Conservation (phyloP, 2,888 invertebrate species). For the Myopa testacea region DNA sequence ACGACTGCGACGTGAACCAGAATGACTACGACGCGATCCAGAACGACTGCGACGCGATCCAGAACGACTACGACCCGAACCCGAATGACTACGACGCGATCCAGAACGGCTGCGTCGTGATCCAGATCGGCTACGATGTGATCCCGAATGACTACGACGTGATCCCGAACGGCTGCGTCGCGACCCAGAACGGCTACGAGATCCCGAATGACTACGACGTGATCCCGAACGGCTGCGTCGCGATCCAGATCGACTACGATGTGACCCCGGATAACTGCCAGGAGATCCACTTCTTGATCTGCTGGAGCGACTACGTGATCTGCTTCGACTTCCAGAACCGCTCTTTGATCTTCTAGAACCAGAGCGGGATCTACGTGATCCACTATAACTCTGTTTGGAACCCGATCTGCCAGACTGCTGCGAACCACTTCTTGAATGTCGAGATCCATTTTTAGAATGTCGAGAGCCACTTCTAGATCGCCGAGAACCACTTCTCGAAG, state of each 20-base stretch:
- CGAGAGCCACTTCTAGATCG: conserved; percentile 51
- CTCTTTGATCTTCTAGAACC: conserved; percentile 46
- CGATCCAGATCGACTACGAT: conserved; percentile 44
- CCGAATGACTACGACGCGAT: conserved; percentile 51
- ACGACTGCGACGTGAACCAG: conserved; percentile 53
- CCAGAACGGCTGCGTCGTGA: conserved; percentile 48
- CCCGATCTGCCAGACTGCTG: conserved; percentile 44
- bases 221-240: conserved; percentile 45
- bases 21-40: conserved; percentile 45
- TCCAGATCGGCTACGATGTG: conserved; percentile 50
- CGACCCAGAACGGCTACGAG: conserved; percentile 49
- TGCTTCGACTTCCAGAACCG: conserved; percentile 44
- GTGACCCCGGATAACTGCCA: conserved; percentile 49
- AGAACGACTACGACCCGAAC: conserved; percentile 45
- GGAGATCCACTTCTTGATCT: conserved; percentile 51
- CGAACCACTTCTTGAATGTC: conserved; percentile 49
- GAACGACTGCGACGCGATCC: conserved; percentile 36
- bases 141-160: conserved; percentile 47
- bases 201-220: conserved; percentile 31
- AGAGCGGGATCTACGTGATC: conserved; percentile 50
- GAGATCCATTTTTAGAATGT: conserved; percentile 43
- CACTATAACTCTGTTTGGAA: conserved; percentile 49
- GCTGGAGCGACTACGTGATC: conserved; percentile 49
- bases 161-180: conserved; percentile 51
- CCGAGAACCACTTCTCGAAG: conserved; percentile 47